Conservation (phyloP, 2,797 vertebrate genomes). For the Sylvilagus floridanus region DNA sequence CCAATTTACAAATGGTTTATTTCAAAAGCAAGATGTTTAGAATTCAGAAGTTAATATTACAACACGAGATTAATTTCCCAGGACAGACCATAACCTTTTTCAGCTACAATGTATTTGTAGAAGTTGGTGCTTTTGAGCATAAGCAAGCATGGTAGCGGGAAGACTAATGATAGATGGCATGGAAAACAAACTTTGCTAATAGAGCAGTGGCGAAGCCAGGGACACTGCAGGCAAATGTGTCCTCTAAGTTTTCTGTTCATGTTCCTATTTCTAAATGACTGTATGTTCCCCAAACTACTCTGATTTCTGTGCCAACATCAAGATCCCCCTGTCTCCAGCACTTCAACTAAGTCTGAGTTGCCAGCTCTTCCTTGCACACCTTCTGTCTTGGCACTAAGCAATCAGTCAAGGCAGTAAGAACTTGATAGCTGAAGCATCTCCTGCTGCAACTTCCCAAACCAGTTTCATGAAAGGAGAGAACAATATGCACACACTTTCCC, state of each 20-base stretch:
- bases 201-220: neutral
- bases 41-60: conserved; percentile 13
- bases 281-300: neutral
- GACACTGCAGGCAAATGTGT: neutral
- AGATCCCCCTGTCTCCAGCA: neutral
- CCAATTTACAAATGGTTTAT: neutral
- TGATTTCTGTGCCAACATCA: neutral
- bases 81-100: neutral
- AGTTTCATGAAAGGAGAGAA: neutral
- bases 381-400: neutral
- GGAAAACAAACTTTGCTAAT: neutral
- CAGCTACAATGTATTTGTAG: neutral
- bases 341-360: neutral
- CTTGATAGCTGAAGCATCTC: neutral
- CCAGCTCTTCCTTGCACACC: neutral
- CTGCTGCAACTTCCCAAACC: neutral
- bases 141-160: neutral
- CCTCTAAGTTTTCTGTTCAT: neutral
- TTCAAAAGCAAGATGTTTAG: neutral
- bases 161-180: neutral
- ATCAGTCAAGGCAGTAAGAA: neutral
- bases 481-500: neutral
- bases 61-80: neutral
- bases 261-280: neutral
- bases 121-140: neutral